Percentiles rank a stretch among this genome's conserved stretches.
Conservation (phyloP, 2,113 vertebrate genomes). For the Stictonetta naevosa region DNA sequence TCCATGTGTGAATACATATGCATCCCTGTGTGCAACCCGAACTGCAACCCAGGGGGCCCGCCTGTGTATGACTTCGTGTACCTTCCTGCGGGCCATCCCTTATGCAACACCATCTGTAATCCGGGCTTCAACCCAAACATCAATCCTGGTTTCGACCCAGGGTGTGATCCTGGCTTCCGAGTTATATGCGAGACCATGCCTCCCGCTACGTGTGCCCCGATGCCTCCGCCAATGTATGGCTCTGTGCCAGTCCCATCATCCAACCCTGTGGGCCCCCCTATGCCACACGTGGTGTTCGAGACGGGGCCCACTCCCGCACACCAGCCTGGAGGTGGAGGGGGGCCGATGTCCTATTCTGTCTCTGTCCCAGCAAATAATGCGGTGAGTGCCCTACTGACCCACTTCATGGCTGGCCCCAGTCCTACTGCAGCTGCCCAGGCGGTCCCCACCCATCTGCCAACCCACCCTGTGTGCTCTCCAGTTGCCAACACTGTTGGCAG, state of each 20-base stretch:
- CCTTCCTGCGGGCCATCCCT: conserved; percentile 56
- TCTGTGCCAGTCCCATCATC: conserved; percentile 3
- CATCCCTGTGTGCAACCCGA: conserved; percentile 64
- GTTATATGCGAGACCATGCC: conserved; percentile 47
- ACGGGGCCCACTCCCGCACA: background rate
- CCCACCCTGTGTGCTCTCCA: background rate
- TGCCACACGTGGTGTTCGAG: conserved; percentile 47
- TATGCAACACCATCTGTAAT: conserved; percentile 57
- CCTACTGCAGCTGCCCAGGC: background rate
- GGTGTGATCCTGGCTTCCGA: conserved; percentile 41
- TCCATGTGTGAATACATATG: conserved; percentile 69
- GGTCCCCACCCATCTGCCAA: background rate
- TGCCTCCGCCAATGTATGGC: background rate
- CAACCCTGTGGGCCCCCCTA: background rate
- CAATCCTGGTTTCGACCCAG: conserved; percentile 2
- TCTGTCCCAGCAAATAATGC: conserved; percentile 49
- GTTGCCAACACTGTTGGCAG: background rate
- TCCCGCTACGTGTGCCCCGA: background rate
- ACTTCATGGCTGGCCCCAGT: conserved; percentile 46
- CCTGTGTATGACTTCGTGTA: conserved; percentile 55
- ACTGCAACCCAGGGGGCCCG: conserved; percentile 31
- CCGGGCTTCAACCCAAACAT: conserved; percentile 46
- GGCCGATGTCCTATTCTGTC: conserved; percentile 32
- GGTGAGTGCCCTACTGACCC: conserved; percentile 56
- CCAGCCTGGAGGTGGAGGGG: background rate